A percentile compares a stretch with the other conserved stretches of the same genome.
These are phyloP conservation scores for Halichoeres trimaculatus DNA, from an alignment of 2,113 vertebrate genomes.

Conservation along the genomic window DNA sequence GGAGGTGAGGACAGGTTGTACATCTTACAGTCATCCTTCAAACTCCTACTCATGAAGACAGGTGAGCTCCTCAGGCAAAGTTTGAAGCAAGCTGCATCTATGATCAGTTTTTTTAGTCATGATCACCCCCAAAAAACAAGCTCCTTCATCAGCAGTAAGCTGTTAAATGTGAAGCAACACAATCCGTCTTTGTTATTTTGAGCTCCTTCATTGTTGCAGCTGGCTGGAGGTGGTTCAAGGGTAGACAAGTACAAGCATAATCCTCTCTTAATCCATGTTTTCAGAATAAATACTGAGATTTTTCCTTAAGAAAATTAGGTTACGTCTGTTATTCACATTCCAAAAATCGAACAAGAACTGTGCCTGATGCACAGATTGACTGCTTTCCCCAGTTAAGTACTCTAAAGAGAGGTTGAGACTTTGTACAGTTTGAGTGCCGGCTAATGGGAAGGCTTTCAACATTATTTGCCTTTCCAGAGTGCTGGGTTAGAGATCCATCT, in stretches of 20 bases:
- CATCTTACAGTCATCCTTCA: conserved; percentile 14
- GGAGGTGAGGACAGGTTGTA: conserved; percentile 1
- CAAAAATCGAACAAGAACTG: conserved; percentile 15
- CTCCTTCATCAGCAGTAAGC: not conserved
- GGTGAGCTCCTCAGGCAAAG: not conserved
- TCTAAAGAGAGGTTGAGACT: not conserved
- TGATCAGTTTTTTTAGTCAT: not conserved
- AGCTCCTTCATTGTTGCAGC: not conserved
- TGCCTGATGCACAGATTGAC: conserved; percentile 16
- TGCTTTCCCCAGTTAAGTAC: conserved; percentile 3
- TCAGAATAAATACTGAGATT: conserved; percentile 19
- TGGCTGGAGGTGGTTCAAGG: not conserved
- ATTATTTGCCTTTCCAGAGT: conserved; percentile 40
- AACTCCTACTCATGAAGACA: not conserved
- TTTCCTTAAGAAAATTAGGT: not conserved
- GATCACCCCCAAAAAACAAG: not conserved
- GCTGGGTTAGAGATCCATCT: conserved; percentile 24
- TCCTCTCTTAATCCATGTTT: conserved; percentile 14
- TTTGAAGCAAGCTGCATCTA: not conserved
- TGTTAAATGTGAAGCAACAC: not conserved
- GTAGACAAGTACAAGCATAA: conserved; percentile 3
- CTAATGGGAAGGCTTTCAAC: conserved; percentile 25
- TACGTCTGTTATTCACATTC: not conserved
- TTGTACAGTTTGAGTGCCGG: conserved; percentile 24
- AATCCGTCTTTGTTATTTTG: not conserved